Conservation (phyloP, 2,797 vertebrate species). For the Mormyrops boulengeri region DNA sequence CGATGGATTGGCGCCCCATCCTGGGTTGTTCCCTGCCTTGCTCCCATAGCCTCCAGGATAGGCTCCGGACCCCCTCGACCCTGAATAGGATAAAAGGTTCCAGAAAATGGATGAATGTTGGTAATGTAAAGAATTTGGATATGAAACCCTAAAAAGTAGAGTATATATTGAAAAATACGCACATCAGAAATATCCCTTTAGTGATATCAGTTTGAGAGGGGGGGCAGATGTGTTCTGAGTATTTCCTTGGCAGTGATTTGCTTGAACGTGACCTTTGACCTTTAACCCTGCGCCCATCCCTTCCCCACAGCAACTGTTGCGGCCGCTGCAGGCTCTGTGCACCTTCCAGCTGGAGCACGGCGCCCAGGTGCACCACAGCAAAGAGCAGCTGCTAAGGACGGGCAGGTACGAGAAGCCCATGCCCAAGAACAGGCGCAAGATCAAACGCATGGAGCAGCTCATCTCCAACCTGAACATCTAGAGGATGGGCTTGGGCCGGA, state of each 20-base stretch:
- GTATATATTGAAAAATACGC: background rate
- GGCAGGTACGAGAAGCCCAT: slow-evolving; percentile 88
- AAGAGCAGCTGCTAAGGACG: slow-evolving; percentile 85
- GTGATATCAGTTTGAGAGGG: background rate
- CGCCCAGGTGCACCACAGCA: slow-evolving; percentile 92
- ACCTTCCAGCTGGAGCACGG: slow-evolving; percentile 94
- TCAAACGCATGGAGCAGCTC: slow-evolving; percentile 91
- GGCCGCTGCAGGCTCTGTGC: slow-evolving; percentile 87
- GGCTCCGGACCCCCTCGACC: background rate
- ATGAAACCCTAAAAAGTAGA: background rate
- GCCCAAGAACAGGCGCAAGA: slow-evolving; percentile 97
- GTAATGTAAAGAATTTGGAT: background rate
- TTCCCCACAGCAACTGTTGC: slow-evolving; percentile 72
- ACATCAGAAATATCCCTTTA: background rate
- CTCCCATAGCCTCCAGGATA: background rate
- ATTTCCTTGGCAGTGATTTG: background rate
- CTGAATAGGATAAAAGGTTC: background rate
- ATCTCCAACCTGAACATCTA: slow-evolving; percentile 78
- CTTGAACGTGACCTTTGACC: background rate
- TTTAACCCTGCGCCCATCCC: background rate
- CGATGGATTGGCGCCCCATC: background rate
- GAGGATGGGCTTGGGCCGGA: background rate
- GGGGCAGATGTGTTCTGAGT: background rate
- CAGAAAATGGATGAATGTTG: background rate
- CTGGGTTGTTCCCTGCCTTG: background rate